A percentile compares a stretch with the other conserved stretches of the same genome.
phyloP scores from a whole-genome alignment of 2,113 vertebrate species.

The Corythaeola cristata region DNA sequence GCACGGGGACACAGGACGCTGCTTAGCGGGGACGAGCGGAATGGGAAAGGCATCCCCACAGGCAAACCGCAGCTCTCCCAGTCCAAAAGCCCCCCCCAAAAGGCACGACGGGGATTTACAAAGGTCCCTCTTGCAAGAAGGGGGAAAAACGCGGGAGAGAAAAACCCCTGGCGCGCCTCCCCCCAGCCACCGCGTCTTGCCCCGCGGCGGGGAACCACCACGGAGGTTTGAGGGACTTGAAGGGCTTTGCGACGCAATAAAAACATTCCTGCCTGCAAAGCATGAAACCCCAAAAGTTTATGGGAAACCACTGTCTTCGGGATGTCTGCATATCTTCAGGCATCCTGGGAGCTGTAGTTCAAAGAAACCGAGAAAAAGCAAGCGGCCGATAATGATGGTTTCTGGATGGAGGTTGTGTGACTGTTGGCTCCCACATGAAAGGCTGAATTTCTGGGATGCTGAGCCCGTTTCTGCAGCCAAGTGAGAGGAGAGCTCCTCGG shows the following conservation, averaged over 20 bases:
- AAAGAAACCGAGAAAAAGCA: conserved; percentile 55
- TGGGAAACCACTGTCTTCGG: conserved; percentile 73
- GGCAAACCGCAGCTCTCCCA: background rate
- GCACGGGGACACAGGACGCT: rapidly evolving
- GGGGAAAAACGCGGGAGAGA: background rate
- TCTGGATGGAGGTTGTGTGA: conserved; percentile 63
- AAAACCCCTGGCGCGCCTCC: background rate
- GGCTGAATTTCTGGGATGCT: conserved; percentile 53
- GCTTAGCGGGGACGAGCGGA: background rate
- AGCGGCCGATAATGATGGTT: conserved; percentile 41
- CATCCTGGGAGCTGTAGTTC: conserved; percentile 74
- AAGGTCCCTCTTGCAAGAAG: background rate
- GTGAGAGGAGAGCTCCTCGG: conserved; percentile 8
- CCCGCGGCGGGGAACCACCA: background rate
- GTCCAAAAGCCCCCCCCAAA: background rate
- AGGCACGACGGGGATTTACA: background rate
- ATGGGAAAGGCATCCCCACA: background rate
- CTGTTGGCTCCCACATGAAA: conserved; percentile 62
- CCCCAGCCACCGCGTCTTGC: background rate
- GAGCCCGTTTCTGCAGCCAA: conserved; percentile 53
- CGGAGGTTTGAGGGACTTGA: conserved; percentile 17
- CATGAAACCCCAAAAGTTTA: conserved; percentile 72
- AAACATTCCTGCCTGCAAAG: conserved; percentile 71
- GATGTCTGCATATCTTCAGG: conserved; percentile 73
- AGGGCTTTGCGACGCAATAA: conserved; percentile 47